Conservation (phyloP, 2,113 vertebrate species). For the Toxotes jaculatrix region DNA sequence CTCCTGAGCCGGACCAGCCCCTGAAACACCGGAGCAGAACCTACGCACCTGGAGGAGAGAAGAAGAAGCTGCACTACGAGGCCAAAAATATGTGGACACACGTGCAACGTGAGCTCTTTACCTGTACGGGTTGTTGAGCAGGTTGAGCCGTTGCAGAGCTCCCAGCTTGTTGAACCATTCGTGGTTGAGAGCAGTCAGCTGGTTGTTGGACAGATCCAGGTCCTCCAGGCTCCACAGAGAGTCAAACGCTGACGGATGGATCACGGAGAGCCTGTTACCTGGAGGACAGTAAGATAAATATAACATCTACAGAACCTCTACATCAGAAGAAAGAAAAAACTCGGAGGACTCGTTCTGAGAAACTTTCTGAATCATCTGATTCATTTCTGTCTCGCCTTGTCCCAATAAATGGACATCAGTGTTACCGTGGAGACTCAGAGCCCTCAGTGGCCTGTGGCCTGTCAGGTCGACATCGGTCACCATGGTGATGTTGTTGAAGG, state of each 20-base stretch:
- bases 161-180: conserved; percentile 60
- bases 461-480: conserved; percentile 42
- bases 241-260: conserved; percentile 54
- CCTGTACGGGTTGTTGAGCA: conserved; percentile 75
- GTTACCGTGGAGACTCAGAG: conserved; percentile 60
- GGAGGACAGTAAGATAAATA: neutral
- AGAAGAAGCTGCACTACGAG: neutral
- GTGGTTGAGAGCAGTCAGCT: conserved; percentile 49
- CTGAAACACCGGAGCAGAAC: conserved; percentile 31
- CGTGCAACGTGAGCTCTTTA: neutral
- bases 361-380: too few species aligned
- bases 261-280: conserved; percentile 63
- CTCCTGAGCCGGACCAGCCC: conserved; percentile 45
- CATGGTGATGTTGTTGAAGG: conserved; percentile 61
- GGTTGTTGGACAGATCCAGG: conserved; percentile 71
- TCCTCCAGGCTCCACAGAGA: conserved; percentile 63
- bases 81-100: neutral
- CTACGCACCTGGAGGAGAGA: conserved; percentile 44
- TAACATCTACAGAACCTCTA: too few species aligned
- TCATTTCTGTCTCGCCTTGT: neutral
- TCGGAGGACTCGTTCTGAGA: too few species aligned
- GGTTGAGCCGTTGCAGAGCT: conserved; percentile 62
- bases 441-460: neutral
- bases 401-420: neutral
- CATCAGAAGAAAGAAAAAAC: too few species aligned